Conservation (phyloP, 2,888 invertebrate species). For the Pyralis farinalis region DNA sequence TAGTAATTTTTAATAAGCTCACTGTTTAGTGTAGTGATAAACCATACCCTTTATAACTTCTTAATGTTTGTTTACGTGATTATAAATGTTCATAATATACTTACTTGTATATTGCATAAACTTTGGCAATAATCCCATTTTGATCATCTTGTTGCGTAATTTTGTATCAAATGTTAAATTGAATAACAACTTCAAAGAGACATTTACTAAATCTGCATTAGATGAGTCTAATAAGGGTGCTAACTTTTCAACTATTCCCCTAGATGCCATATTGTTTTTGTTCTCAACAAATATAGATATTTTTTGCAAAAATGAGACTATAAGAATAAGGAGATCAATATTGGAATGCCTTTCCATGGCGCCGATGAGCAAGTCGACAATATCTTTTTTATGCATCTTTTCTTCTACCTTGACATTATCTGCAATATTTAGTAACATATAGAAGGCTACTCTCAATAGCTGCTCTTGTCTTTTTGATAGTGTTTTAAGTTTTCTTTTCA, state of each 20-base stretch:
- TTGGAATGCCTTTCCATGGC: slow-evolving; percentile 93
- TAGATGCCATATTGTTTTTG: slow-evolving; percentile 93
- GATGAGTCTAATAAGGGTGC: slow-evolving; percentile 87
- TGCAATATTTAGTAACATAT: slow-evolving; percentile 96
- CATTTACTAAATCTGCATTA: slow-evolving; percentile 87
- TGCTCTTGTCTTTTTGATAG: slow-evolving; percentile 97
- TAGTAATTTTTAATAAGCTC: too few relatives aligned
- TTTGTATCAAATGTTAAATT: slow-evolving; percentile 97
- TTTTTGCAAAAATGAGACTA: slow-evolving; percentile 96
- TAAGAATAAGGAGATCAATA: slow-evolving; percentile 92
- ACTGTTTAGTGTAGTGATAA: slow-evolving; percentile 9
- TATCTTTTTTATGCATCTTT: slow-evolving; percentile 97
- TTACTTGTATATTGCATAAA: slow-evolving; percentile 92
- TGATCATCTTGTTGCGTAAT: slow-evolving; percentile 93
- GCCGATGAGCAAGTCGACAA: slow-evolving; percentile 92
- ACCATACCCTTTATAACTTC: too few relatives aligned
- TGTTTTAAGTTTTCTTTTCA: slow-evolving; percentile 87
- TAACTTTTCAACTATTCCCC: slow-evolving; percentile 91
- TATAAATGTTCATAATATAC: slow-evolving; percentile 29
- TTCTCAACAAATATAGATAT: slow-evolving; percentile 96
- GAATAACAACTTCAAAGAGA: slow-evolving; percentile 92
- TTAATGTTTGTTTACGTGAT: too few relatives aligned
- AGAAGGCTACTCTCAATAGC: slow-evolving; percentile 93
- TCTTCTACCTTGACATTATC: slow-evolving; percentile 97
- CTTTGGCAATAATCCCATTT: slow-evolving; percentile 93